phyloP scores from a whole-genome alignment of 2,113 vertebrate species.

The Spea bombifrons region DNA sequence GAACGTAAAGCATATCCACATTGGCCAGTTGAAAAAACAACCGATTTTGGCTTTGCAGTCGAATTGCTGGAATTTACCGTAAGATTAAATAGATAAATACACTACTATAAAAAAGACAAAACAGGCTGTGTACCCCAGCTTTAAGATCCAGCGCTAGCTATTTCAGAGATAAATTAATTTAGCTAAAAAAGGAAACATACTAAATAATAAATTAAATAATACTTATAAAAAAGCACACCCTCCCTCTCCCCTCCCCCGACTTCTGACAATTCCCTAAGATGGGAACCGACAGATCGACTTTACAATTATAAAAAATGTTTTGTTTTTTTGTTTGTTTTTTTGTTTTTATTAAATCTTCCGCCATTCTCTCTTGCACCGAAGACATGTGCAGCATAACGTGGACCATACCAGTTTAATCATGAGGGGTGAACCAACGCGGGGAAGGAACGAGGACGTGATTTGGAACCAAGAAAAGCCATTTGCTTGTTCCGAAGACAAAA shows the following conservation, averaged over 20 bases:
- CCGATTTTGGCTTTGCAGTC: background rate
- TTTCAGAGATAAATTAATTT: constrained; percentile 71
- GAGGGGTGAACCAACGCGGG: constrained; percentile 1
- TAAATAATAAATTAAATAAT: constrained; percentile 94
- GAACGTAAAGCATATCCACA: background rate
- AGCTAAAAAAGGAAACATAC: constrained; percentile 71
- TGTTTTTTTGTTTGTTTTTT: constrained; percentile 52
- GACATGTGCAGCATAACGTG: constrained; percentile 60
- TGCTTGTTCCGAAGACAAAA: background rate
- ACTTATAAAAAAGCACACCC: constrained; percentile 72
- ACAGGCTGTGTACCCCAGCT: constrained; percentile 61
- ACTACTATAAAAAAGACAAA: constrained; percentile 1
- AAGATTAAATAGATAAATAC: constrained; percentile 3
- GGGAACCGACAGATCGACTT: constrained; percentile 66
- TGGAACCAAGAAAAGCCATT: too few relatives aligned
- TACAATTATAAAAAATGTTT: constrained; percentile 79
- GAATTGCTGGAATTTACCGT: background rate
- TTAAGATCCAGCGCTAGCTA: constrained; percentile 68
- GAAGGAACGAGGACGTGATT: too few relatives aligned
- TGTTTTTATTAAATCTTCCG: constrained; percentile 46
- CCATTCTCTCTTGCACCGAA: constrained; percentile 55
- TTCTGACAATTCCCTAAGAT: constrained; percentile 55
- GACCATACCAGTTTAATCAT: constrained; percentile 27
- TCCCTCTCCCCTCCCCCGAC: constrained; percentile 55
- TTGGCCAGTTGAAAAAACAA: background rate